Base-by-base conservation (phyloP, 2,797 vertebrate species). In the Oreonectes daqikongensis region DNA sequence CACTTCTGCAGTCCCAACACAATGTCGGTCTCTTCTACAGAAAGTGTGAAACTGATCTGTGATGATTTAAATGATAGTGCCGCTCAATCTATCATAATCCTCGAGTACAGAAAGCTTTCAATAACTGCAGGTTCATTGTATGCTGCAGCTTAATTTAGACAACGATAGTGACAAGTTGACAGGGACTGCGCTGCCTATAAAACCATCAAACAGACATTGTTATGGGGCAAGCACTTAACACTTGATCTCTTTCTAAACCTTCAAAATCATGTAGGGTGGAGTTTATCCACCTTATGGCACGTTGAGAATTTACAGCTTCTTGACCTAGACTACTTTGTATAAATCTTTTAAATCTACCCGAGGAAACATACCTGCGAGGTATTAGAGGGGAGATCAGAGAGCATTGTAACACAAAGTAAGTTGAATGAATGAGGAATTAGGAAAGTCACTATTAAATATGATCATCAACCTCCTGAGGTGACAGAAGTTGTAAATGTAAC, bases 11-110 rank as follows among this genome's bases (percentile, higher is more conserved):
- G 57, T 22, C 44, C 61, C 42, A 63, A 59, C 22, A 69, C 72
- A 80, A 75, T 53, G 48, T 61, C 55, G 30, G 61, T 44, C 59
- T 65, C 71, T 72, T 66, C 28, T 20, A 22, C 30, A 38, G 48
- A 60, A 75, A 79, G 59, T 73, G 20, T 46, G 5, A 32, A 35
- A 60, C 38, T 68, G 12, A 59, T 75, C n/a, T 20, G 35, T 2
- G 2, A 22, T 42, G 1, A 55, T 57, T 75, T 22, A 14, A 75
- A 55, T 15, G 26, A 22, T 9, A 57, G 12, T 22, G 50, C 12
- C 0, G 6, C 63, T 32, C 38, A 30, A n/a, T 57, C 55, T 57
- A 30, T n/a, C 7, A 61, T 10, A 61, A 61, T 18, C 30, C 55
- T 7, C 6, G 5, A 17, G 5, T 12, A 20, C 18, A 35, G 59